These are phyloP conservation scores for Redunca redunca DNA, from an alignment of 2,113 vertebrate species.

Conservation along the genomic window DNA sequence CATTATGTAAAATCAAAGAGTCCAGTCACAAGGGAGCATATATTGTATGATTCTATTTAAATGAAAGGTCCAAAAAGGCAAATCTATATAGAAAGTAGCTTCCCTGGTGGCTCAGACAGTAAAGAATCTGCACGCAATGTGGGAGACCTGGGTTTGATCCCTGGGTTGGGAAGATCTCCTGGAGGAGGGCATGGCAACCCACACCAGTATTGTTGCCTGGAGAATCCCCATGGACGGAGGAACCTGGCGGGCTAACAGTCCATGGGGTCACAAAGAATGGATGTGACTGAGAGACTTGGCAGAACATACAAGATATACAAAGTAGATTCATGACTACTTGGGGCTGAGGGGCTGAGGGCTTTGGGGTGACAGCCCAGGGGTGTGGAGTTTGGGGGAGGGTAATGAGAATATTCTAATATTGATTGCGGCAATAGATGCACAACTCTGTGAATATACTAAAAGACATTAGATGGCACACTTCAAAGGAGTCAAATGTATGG, in stretches of 20 bases:
- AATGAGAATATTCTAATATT: background rate
- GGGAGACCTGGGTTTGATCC: background rate
- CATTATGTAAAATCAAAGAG: background rate
- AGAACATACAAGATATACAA: background rate
- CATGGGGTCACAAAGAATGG: background rate
- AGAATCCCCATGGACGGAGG: background rate
- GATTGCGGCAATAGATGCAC: background rate
- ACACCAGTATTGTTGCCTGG: background rate
- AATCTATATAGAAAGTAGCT: background rate
- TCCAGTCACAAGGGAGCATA: background rate
- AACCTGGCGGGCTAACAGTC: background rate
- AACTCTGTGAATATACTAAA: background rate
- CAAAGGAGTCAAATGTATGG: background rate
- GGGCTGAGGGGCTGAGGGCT: background rate
- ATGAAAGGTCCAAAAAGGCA: background rate
- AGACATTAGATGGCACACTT: background rate
- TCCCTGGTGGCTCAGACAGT: background rate
- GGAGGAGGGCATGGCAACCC: background rate
- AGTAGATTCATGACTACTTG: background rate
- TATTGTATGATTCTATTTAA: background rate
- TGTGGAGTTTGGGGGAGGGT: background rate
- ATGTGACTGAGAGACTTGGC: background rate
- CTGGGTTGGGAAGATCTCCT: background rate
- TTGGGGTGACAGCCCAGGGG: background rate
- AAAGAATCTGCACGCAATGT: background rate